A percentile compares a stretch with the other conserved stretches of the same genome.
These are phyloP conservation scores for Mesorhabditis sp. DNA, from an alignment of 2,888 invertebrate genomes.

Conservation along the genomic window DNA sequence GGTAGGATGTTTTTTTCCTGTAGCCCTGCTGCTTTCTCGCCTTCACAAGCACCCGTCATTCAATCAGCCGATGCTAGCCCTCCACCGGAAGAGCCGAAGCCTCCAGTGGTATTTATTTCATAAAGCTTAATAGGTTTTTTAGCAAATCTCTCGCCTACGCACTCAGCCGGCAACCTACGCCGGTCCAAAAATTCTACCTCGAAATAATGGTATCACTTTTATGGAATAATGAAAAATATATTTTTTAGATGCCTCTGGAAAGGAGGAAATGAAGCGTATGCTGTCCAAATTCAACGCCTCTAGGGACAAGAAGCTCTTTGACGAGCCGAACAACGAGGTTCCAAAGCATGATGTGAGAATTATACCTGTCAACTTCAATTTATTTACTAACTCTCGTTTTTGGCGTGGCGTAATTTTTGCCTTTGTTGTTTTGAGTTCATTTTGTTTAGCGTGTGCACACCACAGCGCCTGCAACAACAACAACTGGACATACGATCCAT, in stretches of 20 bases:
- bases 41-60: not conserved
- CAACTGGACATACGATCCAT: constrained; percentile 4
- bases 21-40: not conserved
- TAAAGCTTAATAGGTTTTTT: not conserved
- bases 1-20: too few species aligned
- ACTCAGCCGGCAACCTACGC: not conserved
- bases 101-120: constrained; percentile 13
- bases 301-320: not conserved
- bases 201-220: not conserved
- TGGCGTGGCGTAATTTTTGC: too few species aligned
- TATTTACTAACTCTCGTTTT: too few species aligned
- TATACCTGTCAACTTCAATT: not conserved
- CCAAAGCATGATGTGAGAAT: not conserved
- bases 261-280: constrained; percentile 1
- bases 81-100: constrained; percentile 28
- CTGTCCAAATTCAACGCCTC: not conserved
- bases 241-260: constrained; percentile 4
- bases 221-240: not conserved
- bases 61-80: constrained; percentile 20
- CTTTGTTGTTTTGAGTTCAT: too few species aligned
- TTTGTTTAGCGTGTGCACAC: not conserved
- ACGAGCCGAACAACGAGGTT: not conserved
- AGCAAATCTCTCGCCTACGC: not conserved
- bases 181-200: not conserved
- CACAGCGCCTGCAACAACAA: not conserved